phyloP scores from a whole-genome alignment of 2,888 invertebrate genomes.

The Hirtodrosophila duncani region DNA sequence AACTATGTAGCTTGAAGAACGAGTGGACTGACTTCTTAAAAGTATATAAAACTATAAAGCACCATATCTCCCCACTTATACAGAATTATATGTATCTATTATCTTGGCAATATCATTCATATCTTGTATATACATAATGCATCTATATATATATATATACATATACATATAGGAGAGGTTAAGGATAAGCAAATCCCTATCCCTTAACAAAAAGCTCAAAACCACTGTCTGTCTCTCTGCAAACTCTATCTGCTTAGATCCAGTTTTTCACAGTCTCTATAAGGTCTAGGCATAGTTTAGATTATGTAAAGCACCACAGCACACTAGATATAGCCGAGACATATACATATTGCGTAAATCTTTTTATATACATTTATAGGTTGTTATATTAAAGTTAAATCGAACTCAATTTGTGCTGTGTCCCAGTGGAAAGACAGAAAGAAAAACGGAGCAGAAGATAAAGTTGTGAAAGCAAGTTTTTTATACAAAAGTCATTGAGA shows the following conservation, averaged over 20 bases:
- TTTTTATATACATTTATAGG: slow-evolving; percentile 72
- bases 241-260: neutral
- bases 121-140: slow-evolving; percentile 40
- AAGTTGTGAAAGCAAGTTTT: slow-evolving; percentile 4
- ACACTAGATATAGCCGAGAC: neutral
- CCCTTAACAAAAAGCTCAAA: too few species aligned
- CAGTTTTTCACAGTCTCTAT: neutral
- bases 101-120: slow-evolving; percentile 43
- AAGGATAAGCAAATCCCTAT: too few species aligned
- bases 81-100: neutral
- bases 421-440: slow-evolving; percentile 23
- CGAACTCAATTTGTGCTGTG: slow-evolving; percentile 51
- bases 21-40: slow-evolving; percentile 44
- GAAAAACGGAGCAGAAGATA: too few species aligned
- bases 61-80: neutral
- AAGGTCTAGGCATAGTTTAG: slow-evolving; percentile 36
- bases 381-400: slow-evolving; percentile 60
- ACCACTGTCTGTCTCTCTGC: slow-evolving; percentile 12
- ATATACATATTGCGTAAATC: neutral
- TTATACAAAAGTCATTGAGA: neutral
- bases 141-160: slow-evolving; percentile 29
- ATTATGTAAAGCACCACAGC: slow-evolving; percentile 32
- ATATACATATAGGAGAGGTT: slow-evolving; percentile 28
- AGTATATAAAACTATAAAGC: slow-evolving; percentile 4
- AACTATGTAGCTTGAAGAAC: slow-evolving; percentile 21